Evolutionary conservation across 2,888 invertebrate genomes (phyloP), one percentile per base, ranked within the genome.

Genomic region (Dasysyrphus tricinctus): DNA sequence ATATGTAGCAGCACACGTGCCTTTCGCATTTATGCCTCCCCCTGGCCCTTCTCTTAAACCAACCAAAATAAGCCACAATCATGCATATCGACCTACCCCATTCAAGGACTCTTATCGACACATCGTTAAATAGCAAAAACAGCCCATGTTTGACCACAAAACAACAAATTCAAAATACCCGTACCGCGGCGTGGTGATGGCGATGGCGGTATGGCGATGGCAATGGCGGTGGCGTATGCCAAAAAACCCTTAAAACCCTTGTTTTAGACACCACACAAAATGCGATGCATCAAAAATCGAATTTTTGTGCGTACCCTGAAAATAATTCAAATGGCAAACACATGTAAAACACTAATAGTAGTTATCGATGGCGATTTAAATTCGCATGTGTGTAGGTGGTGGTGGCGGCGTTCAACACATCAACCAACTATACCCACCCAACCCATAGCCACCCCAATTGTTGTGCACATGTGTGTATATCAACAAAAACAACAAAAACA

Each of bases 321-420:
- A 70, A 82, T 82, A 82, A 86, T 86, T 77, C 56, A 82, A 82
- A 65, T 54, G 24, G 65, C 86, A 79, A 75, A 78, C 82, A 65
- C 86, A 82, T 86, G 86, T 86, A 79, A 82, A 81, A 77, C 82
- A 79, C 59, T 86, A 70, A 70, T 19, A 34, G 49, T 63, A 78
- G 78, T 81, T 74, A 85, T 81, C 81, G 85, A 85, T 81, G 77
- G 73, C 49, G 67, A 70, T 74, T 84, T 85, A 61, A 69, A 78
- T 14, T 72, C 37, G 69, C 47, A 32, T 63, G n/a, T 29, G 44
- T 39, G 8, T 61, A 24, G 16, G 32, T 19, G 49, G 56, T 51
- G 63, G 81, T 32, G 77, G 34, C 19, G 32, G 32, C 9, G 54
- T 54, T 39, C 39, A 67, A 19, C 63, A 63, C 49, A 32, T 54